Evolutionary conservation across 2,797 vertebrate species (phyloP).

Genomic region (Dromococcyx pavoninus): DNA sequence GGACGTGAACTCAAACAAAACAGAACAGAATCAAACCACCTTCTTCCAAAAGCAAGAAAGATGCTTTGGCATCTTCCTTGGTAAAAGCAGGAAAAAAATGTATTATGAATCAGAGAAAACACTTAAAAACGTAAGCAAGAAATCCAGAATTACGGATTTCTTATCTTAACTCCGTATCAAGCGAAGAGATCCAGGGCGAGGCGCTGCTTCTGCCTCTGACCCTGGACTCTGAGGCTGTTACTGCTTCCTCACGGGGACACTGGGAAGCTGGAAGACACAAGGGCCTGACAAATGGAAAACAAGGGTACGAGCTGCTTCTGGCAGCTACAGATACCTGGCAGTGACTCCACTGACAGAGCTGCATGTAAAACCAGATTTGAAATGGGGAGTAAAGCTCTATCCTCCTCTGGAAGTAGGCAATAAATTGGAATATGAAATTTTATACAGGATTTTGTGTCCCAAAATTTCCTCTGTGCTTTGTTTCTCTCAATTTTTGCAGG

Average conservation of each 20-base stretch:
- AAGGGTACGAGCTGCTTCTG: neutral
- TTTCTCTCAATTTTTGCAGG: neutral
- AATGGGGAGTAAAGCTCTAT: neutral
- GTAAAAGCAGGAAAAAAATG: neutral
- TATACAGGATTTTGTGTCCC: neutral
- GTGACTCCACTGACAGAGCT: neutral
- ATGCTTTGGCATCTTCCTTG: neutral
- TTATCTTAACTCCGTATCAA: neutral
- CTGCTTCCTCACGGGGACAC: neutral
- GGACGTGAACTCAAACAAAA: neutral
- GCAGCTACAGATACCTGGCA: neutral
- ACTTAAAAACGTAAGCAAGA: fast-evolving
- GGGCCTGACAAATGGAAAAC: too few species aligned
- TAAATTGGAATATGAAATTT: neutral
- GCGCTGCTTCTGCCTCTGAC: neutral
- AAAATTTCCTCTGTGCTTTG: neutral
- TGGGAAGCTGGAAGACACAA: neutral
- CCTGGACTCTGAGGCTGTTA: too few species aligned
- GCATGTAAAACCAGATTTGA: neutral
- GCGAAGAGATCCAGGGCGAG: neutral
- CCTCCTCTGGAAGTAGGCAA: neutral
- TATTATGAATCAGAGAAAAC: neutral
- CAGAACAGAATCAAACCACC: neutral
- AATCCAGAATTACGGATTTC: neutral
- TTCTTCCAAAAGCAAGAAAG: neutral